Base-by-base conservation (phyloP, 2,797 vertebrate species). In the Diceros bicornis region DNA sequence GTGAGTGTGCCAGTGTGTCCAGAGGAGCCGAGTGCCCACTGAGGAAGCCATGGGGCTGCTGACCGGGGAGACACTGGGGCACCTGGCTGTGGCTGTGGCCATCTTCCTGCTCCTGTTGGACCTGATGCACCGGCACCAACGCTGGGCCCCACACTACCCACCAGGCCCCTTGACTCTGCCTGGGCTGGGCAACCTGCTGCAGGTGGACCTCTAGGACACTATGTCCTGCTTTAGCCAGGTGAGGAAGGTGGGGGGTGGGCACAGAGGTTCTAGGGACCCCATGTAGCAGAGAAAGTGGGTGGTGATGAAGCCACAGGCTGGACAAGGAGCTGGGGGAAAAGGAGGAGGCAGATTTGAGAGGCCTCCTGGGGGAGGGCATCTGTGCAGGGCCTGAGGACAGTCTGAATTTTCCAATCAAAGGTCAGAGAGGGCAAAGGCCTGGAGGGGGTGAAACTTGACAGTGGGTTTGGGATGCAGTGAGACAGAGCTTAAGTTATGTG, bases 91-190 rank as follows among this genome's bases (percentile, higher is more conserved):
- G 62, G 97, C 96, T 11, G 29, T 97, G 16, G 16, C 71, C 2
- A 25, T 98, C 55, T 98, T 98, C 83, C 9, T 88, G 91, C 89
- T 99, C 20, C 17, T 98, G 57, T 16, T 98, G 61, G 98, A 99
- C 93, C 97, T 98, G 85, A 97, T 97, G 98, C 98, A 98, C 92
- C 97, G 97, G 89, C 94, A 96, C 32, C 92, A 18, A 41, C 94
- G 59, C 34, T 98, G 98, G 97, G 87, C 85, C 11, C 0, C 78
- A 1, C 87, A 0, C 34, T 99, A 98, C 90, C 98, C 98, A 0
- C 98, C 98, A 0, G 98, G 98, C 64, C 98, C 98, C 0, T 0
- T 18, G 69, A 96, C 97, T 0, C 69, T 99, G 93, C 98, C 98
- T 0, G 96, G 98, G 50, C 0, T 98, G 2, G 99, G 98, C 92